Evolutionary conservation across 2,113 vertebrate species (phyloP).

Genomic region (Toxotes chatareus): DNA sequence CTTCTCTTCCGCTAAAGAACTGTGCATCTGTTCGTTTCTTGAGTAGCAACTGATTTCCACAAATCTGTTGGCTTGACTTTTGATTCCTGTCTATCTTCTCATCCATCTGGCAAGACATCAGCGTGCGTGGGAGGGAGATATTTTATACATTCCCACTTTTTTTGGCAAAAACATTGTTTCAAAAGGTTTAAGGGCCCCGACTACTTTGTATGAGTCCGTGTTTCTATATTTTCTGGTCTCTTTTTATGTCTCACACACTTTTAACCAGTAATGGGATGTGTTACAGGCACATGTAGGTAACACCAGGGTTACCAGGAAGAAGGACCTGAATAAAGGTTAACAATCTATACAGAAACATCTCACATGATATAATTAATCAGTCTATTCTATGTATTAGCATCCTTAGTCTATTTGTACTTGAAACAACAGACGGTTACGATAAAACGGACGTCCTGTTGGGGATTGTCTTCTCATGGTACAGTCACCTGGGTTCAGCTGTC

Average conservation of each 20-base stretch:
- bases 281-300: slow-evolving; percentile 83
- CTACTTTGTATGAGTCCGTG: background rate
- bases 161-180: slow-evolving; percentile 44
- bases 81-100: slow-evolving; percentile 8
- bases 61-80: slow-evolving; percentile 15
- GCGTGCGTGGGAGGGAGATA: slow-evolving; percentile 36
- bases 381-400: slow-evolving; percentile 52
- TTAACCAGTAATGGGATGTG: slow-evolving; percentile 54
- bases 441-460: slow-evolving; percentile 30
- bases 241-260: slow-evolving; percentile 10
- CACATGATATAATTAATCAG: slow-evolving; percentile 41
- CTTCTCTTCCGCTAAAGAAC: slow-evolving; percentile 25
- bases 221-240: background rate
- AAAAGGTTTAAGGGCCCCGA: slow-evolving; percentile 34
- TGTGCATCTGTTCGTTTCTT: slow-evolving; percentile 40
- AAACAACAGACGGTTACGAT: slow-evolving; percentile 34
- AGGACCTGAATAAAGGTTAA: slow-evolving; percentile 75
- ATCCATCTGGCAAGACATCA: slow-evolving; percentile 28
- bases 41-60: slow-evolving; percentile 3
- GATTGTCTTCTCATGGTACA: slow-evolving; percentile 44
- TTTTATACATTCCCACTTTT: slow-evolving; percentile 36
- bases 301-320: slow-evolving; percentile 62
- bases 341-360: slow-evolving; percentile 58
- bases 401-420: slow-evolving; percentile 25
- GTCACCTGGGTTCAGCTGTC: slow-evolving; percentile 34